Evolutionary conservation across 35 echinoderm and acorn worm species (phyloP), one percentile per base, ranked within the genome.

Genomic region (Anneissia japonica): DNA sequence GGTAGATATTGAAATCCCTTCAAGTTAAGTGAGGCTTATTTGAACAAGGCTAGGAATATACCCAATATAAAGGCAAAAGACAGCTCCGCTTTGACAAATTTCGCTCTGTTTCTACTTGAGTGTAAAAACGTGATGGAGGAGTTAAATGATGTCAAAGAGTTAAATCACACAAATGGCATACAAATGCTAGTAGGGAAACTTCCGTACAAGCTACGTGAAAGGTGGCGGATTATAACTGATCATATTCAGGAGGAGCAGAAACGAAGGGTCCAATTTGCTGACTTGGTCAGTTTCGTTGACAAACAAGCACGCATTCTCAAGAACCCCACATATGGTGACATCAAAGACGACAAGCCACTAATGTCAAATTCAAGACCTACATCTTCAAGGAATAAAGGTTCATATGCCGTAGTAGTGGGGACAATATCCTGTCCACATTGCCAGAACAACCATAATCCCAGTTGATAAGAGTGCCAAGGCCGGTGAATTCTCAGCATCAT

Each of bases 181-280:
- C 77, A 79, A 35, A 79, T 79, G 29, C 32, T 79, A 37, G 77
- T 79, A 34, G 4, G 9, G 11, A 79, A 79, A 37, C 33, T 79
- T 3, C 77, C 77, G n/a, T 79, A 79, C n/a, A 79, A 79, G 33
- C 77, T 79, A 79, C 77, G 77, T 4, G 77, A 79, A 35, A 79
- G 33, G n/a, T 79, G 77, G 77, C 5, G 33, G 11, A 6, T 16
- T 34, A 30, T 79, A 4, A 79, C 77, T 6, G 77, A 79, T 34
- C 11, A 3, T 5, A 79, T 79, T 34, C 77, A 79, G 39, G 77
- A 79, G 33, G 77, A 79, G 39, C 17, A 5, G 29, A 79, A 79
- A 4, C 28, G 31, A 79, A 30, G 12, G 77, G 77, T 79, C 30
- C 14, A 3, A 4, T 79, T 79, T 35, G 29, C 35, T 34, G 77